These are phyloP conservation scores for Trematocara nigrifrons DNA, from an alignment of 2,113 vertebrate genomes.

Conservation along the genomic window DNA sequence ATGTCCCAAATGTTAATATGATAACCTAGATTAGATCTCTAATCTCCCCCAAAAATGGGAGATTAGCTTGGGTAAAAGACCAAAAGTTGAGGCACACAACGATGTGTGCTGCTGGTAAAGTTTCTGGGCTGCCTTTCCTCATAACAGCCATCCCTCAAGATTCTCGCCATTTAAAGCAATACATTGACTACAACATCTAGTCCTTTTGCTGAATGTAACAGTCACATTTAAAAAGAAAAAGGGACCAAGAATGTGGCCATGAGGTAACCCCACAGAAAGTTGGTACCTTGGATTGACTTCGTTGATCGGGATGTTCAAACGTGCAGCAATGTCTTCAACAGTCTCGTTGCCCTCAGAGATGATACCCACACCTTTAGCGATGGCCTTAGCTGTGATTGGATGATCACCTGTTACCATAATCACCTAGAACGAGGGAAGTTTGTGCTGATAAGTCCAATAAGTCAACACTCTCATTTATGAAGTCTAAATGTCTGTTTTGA, in stretches of 20 bases:
- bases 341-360: conserved; percentile 95
- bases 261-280: background rate
- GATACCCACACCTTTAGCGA: conserved; percentile 91
- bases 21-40: background rate
- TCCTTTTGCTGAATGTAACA: background rate
- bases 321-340: conserved; percentile 87
- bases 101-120: background rate
- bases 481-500: background rate
- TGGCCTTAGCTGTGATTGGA: conserved; percentile 94
- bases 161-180: background rate
- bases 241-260: background rate
- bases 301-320: conserved; percentile 89
- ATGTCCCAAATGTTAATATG: background rate
- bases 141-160: background rate
- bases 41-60: background rate
- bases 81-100: background rate
- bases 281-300: conserved; percentile 90
- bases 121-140: background rate
- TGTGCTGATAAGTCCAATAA: background rate
- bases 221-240: background rate
- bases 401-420: conserved; percentile 97
- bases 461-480: background rate
- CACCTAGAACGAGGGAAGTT: conserved; percentile 65
- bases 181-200: background rate
- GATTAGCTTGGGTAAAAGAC: background rate